phyloP scores from a whole-genome alignment of 2,888 invertebrate genomes.

The Trypoxylon attenuatum region DNA sequence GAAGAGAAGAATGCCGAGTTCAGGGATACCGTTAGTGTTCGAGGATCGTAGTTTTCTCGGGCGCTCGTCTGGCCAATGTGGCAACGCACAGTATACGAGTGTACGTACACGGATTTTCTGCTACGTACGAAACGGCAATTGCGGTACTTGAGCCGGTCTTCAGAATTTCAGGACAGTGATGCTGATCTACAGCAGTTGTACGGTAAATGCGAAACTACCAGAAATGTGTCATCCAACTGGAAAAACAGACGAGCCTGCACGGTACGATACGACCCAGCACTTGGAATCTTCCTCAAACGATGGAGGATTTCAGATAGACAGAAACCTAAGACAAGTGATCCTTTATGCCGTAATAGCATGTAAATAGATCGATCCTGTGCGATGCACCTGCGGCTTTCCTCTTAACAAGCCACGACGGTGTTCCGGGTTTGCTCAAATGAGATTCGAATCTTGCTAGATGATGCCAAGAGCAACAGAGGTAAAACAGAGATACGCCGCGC shows the following conservation, averaged over 20 bases:
- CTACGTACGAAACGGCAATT: slow-evolving; percentile 10
- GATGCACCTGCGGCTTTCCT: slow-evolving; percentile 5
- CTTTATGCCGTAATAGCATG: not conserved
- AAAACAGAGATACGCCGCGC: slow-evolving; percentile 9
- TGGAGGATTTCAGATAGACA: not conserved
- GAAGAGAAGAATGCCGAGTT: slow-evolving; percentile 40
- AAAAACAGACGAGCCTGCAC: no score
- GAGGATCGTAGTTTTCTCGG: slow-evolving; percentile 29
- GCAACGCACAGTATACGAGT: slow-evolving; percentile 8
- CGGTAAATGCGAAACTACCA: no score
- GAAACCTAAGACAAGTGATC: not conserved
- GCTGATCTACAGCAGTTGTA: no score
- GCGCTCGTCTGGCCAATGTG: slow-evolving; percentile 22
- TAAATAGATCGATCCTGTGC: slow-evolving; percentile 30
- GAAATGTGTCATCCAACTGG: no score
- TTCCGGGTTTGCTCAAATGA: slow-evolving; percentile 45
- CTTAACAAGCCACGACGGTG: slow-evolving; percentile 47
- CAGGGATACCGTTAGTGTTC: slow-evolving; percentile 57
- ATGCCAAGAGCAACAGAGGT: slow-evolving; percentile 28
- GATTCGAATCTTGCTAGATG: slow-evolving; percentile 50
- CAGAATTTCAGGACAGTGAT: no score
- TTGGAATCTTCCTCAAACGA: no score
- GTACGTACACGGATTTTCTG: slow-evolving; percentile 26
- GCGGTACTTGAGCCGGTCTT: slow-evolving; percentile 3
- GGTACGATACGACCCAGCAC: no score